These are phyloP conservation scores for Euphydryas editha DNA, from an alignment of 2,888 invertebrate genomes.

Conservation along the genomic window DNA sequence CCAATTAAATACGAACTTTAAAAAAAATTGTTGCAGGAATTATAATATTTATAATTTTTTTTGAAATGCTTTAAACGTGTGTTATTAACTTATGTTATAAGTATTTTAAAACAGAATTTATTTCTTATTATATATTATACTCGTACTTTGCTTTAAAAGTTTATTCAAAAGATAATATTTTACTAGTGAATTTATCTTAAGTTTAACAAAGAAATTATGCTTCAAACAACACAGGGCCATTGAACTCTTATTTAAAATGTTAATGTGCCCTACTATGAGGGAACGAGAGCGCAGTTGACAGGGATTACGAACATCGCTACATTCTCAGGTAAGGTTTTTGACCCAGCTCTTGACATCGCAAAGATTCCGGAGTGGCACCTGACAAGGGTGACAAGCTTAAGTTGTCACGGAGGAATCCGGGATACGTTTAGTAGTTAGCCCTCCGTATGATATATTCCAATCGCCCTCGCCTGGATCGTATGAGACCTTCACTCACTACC, in stretches of 20 bases:
- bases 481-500: constrained; percentile 37
- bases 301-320: constrained; percentile 46
- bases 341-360: constrained; percentile 64
- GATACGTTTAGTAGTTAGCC: constrained; percentile 48
- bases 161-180: neutral
- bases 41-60: no score
- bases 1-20: no score
- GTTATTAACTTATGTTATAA: no score
- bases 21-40: no score
- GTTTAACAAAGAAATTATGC: constrained; percentile 5
- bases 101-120: no score
- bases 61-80: no score
- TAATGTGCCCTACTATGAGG: constrained; percentile 40
- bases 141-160: neutral
- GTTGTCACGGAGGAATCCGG: constrained; percentile 62
- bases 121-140: neutral
- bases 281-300: constrained; percentile 46
- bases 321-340: constrained; percentile 68
- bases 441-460: neutral
- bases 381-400: constrained; percentile 67
- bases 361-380: constrained; percentile 59
- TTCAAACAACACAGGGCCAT: constrained; percentile 29
- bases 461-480: neutral
- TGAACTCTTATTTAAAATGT: constrained; percentile 42
- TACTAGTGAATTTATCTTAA: neutral